phyloP scores from a whole-genome alignment of 2,113 vertebrate species.

The Podocnemis expansa region DNA sequence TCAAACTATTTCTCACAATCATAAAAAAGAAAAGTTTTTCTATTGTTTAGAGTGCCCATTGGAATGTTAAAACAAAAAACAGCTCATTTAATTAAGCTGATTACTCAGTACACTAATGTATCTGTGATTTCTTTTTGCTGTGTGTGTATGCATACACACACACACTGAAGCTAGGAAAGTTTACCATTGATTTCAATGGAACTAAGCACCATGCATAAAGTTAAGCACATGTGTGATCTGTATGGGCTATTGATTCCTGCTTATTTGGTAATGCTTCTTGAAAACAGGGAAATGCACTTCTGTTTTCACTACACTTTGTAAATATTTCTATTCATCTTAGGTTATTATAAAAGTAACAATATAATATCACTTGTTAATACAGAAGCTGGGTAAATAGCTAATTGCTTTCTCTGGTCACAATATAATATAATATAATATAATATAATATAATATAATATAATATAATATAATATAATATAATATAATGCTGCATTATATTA shows the following conservation, averaged over 20 bases:
- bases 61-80: neutral
- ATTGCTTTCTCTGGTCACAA: neutral
- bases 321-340: neutral
- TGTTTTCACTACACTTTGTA: neutral
- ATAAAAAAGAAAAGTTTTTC: neutral
- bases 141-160: neutral
- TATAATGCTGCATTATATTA: neutral
- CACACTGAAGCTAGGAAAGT: neutral
- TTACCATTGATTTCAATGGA: neutral
- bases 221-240: neutral
- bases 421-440: too few relatives aligned
- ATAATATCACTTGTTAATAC: neutral
- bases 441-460: too few relatives aligned
- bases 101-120: neutral
- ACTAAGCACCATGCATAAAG: neutral
- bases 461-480: too few relatives aligned
- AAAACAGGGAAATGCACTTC: neutral
- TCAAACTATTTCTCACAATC: neutral
- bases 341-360: neutral
- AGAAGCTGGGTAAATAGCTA: neutral
- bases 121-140: neutral
- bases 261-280: neutral
- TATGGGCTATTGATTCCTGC: neutral
- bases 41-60: neutral
- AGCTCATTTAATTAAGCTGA: neutral